Evolutionary conservation across 2,888 invertebrate genomes (phyloP), one percentile per base, ranked within the genome.

Genomic region (Monoplex corrugatus): DNA sequence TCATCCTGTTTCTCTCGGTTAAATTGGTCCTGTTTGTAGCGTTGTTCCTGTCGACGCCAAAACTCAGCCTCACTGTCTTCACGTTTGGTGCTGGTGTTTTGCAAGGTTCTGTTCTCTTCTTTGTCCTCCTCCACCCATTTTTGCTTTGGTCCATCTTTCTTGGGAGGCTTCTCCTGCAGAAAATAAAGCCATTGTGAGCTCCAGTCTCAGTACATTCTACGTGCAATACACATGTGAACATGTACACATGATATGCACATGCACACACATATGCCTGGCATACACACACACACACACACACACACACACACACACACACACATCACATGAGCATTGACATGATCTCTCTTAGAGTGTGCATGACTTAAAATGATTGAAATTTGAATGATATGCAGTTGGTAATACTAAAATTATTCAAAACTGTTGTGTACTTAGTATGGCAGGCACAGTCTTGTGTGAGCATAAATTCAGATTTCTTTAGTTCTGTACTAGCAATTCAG

Each of bases 41-140:
- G 89, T 43, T 88, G 88, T 78, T 89, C 90, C 43, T 78, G 87
- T 40, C 86, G 44, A 3, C 35, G 63, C 75, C 44, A 80, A 28
- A 89, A 87, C n/a, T 90, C 91, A 19, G 57, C 44, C 44, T 87
- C 88, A 32, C 82, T 90, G 63, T 90, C 89, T 68, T 87, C 83
- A 44, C 87, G 87, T 32, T 85, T 83, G 1, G 43, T 44, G 38
- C 83, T 89, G 32, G n/a, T 75, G 78, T 68, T n/a, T 68, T 35
- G 19, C 0, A 38, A 3, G 1, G 57, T 13, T n/a, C n/a, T n/a
- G 10, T 89, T 87, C 84, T 88, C 89, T 38, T 89, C 89, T n/a
- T 63, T 45, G 44, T 87, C 90, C 40, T 89, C 89, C 44, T 83
- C 86, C 72, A 87, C 89, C 90, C 84, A 78, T 44, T 89, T 85